Conservation (phyloP, 2,113 vertebrate species). For the Charina bottae region DNA sequence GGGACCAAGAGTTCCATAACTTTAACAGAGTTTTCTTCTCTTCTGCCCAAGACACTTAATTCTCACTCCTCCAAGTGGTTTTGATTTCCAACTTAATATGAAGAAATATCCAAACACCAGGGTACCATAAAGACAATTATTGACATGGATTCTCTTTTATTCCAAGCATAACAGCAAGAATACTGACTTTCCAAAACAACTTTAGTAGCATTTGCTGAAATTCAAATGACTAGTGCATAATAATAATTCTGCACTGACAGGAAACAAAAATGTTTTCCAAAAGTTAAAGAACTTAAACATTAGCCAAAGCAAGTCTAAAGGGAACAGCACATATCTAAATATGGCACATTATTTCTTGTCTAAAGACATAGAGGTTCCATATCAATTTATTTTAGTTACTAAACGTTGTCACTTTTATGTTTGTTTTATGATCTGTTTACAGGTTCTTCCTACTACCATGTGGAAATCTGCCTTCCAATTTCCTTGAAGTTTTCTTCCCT, state of each 20-base stretch:
- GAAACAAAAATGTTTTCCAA: not conserved
- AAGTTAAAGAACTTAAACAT: not conserved
- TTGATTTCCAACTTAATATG: slow-evolving; percentile 2
- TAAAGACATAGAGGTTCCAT: not conserved
- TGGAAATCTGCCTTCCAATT: not conserved
- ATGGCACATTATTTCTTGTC: not conserved
- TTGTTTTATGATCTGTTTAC: not conserved
- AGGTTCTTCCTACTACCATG: not conserved
- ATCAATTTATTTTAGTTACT: not conserved
- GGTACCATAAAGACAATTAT: slow-evolving; percentile 29
- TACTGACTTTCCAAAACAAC: slow-evolving; percentile 48
- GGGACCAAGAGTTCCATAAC: slow-evolving; percentile 21
- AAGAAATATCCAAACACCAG: slow-evolving; percentile 9
- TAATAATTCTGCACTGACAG: not conserved
- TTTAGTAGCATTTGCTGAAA: slow-evolving; percentile 51
- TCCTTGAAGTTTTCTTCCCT: not conserved
- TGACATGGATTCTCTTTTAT: slow-evolving; percentile 33
- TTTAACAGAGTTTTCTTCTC: slow-evolving; percentile 27
- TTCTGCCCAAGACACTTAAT: not conserved
- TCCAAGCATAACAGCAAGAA: slow-evolving; percentile 17
- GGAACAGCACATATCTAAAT: slow-evolving; percentile 11
- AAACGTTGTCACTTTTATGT: not conserved
- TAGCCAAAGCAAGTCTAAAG: slow-evolving; percentile 43
- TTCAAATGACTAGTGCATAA: slow-evolving; percentile 26
- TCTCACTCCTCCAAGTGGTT: slow-evolving; percentile 12